phyloP scores from a whole-genome alignment of 2,797 vertebrate genomes.

The Chaetodon trifasciatus region DNA sequence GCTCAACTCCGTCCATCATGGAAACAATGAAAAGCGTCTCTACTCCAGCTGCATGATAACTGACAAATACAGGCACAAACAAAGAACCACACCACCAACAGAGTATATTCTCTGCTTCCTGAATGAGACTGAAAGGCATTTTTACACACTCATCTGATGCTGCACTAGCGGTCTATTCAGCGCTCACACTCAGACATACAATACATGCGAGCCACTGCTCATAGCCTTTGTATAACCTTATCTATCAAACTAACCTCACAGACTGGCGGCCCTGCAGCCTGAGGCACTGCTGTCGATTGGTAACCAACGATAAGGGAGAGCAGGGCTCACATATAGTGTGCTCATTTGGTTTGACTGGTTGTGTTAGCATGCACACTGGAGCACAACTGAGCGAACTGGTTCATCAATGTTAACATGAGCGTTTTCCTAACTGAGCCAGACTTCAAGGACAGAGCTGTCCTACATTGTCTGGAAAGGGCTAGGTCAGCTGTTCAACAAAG shows the following conservation, averaged over 20 bases:
- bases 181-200: constrained; percentile 22
- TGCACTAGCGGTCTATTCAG: constrained; percentile 9
- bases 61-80: background rate
- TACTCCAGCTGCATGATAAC: background rate
- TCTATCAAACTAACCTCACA: constrained; percentile 48
- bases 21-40: background rate
- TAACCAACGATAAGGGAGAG: constrained; percentile 39
- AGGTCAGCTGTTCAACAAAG: constrained; percentile 36
- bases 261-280: constrained; percentile 44
- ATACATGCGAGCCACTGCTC: constrained; percentile 11
- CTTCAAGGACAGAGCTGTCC: constrained; percentile 54
- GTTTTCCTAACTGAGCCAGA: constrained; percentile 56
- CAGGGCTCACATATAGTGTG: constrained; percentile 48
- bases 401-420: constrained; percentile 59
- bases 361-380: constrained; percentile 38
- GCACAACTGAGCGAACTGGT: constrained; percentile 63
- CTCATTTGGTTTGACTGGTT: constrained; percentile 74
- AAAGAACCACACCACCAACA: background rate
- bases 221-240: constrained; percentile 19
- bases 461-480: constrained; percentile 56
- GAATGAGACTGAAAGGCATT: background rate
- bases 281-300: constrained; percentile 53
- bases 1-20: background rate
- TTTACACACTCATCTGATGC: background rate
- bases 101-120: constrained; percentile 3